Conservation (phyloP, 2,888 invertebrate genomes). For the Elysia crispata region DNA sequence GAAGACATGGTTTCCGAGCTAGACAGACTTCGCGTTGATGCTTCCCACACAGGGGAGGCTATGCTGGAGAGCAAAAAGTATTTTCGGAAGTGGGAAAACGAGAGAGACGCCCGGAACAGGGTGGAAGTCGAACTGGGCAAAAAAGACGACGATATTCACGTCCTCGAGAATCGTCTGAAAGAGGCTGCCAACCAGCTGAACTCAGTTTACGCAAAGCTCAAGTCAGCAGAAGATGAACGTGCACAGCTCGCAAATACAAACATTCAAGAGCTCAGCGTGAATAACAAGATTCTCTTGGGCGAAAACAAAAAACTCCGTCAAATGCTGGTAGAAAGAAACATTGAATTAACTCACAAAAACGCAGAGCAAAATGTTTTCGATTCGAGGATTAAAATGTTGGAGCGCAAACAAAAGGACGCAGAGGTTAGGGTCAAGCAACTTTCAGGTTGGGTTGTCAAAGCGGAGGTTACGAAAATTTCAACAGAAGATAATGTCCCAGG, state of each 20-base stretch:
- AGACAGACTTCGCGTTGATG: conserved; percentile 47
- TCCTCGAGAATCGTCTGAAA: conserved; percentile 59
- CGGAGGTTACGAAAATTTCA: not conserved
- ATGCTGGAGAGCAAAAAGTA: conserved; percentile 38
- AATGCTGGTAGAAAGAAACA: conserved; percentile 55
- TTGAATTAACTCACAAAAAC: conserved; percentile 51
- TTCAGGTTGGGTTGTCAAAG: conserved; percentile 60
- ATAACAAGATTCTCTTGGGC: conserved; percentile 49
- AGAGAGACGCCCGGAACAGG: conserved; percentile 48
- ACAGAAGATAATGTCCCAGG: no score
- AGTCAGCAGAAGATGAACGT: conserved; percentile 60
- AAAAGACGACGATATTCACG: conserved; percentile 53
- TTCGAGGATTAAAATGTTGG: conserved; percentile 48
- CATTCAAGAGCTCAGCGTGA: conserved; percentile 36
- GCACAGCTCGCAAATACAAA: conserved; percentile 49
- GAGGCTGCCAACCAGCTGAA: conserved; percentile 61
- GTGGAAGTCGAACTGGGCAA: conserved; percentile 54
- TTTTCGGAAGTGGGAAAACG: conserved; percentile 53
- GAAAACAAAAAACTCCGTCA: conserved; percentile 54
- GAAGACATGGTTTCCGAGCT: conserved; percentile 55
- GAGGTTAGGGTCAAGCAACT: conserved; percentile 60
- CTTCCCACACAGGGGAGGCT: conserved; percentile 28
- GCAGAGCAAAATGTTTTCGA: conserved; percentile 45
- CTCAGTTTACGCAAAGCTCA: conserved; percentile 56
- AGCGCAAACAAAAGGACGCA: conserved; percentile 57